Conservation (phyloP, 2,113 vertebrate genomes). For the Forbesichthys papilliferus region DNA sequence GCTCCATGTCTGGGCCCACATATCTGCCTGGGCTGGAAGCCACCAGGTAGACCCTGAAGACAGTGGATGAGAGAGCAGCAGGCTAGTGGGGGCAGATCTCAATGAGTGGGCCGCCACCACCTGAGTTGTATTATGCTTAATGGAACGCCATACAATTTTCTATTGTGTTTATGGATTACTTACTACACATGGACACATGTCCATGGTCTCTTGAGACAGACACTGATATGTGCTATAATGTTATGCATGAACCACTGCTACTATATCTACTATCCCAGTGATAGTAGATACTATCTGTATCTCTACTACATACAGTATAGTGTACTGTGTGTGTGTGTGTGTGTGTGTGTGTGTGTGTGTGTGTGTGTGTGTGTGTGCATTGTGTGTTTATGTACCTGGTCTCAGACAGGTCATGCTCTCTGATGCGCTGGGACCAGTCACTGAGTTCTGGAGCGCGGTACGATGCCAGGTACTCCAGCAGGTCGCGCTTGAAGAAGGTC, state of each 20-base stretch:
- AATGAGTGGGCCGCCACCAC: too few species aligned
- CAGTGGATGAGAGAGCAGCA: background rate
- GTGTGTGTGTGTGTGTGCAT: background rate
- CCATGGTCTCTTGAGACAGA: too few species aligned
- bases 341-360: background rate
- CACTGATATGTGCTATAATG: too few species aligned
- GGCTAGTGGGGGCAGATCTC: too few species aligned
- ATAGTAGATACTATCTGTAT: too few species aligned
- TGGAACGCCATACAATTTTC: too few species aligned
- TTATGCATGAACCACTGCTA: too few species aligned
- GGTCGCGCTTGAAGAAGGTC: slow-evolving; percentile 90
- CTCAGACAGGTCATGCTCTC: slow-evolving; percentile 90
- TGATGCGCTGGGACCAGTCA: slow-evolving; percentile 87
- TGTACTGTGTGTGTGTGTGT: background rate
- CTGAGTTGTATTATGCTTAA: too few species aligned
- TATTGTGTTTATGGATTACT: too few species aligned
- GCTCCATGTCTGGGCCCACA: slow-evolving; percentile 86
- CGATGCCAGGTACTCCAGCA: slow-evolving; percentile 85
- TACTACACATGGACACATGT: too few species aligned
- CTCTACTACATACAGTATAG: background rate
- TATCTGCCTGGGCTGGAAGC: slow-evolving; percentile 92
- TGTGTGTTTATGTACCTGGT: slow-evolving; percentile 76
- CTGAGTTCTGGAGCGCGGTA: slow-evolving; percentile 82
- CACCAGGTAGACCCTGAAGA: slow-evolving; percentile 87
- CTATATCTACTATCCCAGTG: too few species aligned